Evolutionary conservation across 2,113 vertebrate genomes (phyloP).

Genomic region (Lichenostomus cassidix): DNA sequence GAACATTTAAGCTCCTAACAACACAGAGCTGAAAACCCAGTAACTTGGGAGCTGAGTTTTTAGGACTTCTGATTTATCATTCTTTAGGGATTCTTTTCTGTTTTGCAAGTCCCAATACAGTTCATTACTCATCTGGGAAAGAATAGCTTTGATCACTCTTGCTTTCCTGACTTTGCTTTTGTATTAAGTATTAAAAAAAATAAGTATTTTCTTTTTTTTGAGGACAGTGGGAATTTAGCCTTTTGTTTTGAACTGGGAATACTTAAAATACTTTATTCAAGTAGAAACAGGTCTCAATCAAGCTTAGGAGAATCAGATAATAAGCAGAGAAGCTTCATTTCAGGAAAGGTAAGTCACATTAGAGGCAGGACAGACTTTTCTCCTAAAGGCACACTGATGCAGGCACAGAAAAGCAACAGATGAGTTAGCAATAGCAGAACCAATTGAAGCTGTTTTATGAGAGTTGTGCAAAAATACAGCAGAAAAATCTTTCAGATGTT

Average conservation of each 20-base stretch:
- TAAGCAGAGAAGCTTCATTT: neutral
- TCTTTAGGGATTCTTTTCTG: neutral
- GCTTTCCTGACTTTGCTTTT: neutral
- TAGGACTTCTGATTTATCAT: neutral
- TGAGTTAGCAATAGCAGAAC: neutral
- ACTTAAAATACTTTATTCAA: neutral
- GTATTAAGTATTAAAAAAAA: neutral
- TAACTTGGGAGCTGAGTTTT: neutral
- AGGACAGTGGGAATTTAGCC: neutral
- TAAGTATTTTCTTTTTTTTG: neutral
- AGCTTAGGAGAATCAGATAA: neutral
- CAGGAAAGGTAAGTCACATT: neutral
- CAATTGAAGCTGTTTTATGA: neutral
- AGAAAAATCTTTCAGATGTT: neutral
- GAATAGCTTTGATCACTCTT: neutral
- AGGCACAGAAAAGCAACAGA: neutral
- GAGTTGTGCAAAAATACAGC: neutral
- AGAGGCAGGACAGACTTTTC: neutral
- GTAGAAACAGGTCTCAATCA: neutral
- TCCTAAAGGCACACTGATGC: neutral
- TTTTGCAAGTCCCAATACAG: fast-evolving
- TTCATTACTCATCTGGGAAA: neutral
- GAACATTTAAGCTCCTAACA: neutral
- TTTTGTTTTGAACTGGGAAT: neutral
- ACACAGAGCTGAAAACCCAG: neutral